These are phyloP conservation scores for Chaenocephalus aceratus DNA, from an alignment of 2,113 vertebrate genomes.

Conservation along the genomic window DNA sequence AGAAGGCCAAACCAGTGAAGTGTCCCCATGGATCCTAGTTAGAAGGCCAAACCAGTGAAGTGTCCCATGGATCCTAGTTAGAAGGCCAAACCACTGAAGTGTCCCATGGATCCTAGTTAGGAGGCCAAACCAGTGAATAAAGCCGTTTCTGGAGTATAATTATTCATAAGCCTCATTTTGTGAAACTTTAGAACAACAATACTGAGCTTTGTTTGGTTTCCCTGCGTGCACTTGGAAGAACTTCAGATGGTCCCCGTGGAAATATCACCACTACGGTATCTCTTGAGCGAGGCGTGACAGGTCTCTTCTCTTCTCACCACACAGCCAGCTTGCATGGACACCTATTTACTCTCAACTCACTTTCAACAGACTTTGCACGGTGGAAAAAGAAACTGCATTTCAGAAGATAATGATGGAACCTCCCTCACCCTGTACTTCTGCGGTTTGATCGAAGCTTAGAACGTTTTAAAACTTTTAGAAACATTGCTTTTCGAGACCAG, in stretches of 20 bases:
- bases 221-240: slow-evolving; percentile 16
- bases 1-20: no score
- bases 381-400: slow-evolving; percentile 2
- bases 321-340: background rate
- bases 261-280: no score
- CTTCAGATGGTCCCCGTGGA: slow-evolving; percentile 26
- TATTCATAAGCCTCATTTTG: background rate
- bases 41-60: no score
- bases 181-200: background rate
- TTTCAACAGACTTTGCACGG: background rate
- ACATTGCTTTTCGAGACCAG: background rate
- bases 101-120: no score
- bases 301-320: background rate
- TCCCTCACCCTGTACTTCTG: background rate
- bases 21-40: no score
- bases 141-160: no score
- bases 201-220: background rate
- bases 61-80: no score
- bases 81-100: no score
- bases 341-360: slow-evolving; percentile 11
- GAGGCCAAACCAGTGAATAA: background rate
- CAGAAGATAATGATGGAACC: slow-evolving; percentile 5
- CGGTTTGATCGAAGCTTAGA: background rate
- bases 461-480: background rate
- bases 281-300: no score